Conservation (phyloP, 2,113 vertebrate species). For the Macquaria ambigua region DNA sequence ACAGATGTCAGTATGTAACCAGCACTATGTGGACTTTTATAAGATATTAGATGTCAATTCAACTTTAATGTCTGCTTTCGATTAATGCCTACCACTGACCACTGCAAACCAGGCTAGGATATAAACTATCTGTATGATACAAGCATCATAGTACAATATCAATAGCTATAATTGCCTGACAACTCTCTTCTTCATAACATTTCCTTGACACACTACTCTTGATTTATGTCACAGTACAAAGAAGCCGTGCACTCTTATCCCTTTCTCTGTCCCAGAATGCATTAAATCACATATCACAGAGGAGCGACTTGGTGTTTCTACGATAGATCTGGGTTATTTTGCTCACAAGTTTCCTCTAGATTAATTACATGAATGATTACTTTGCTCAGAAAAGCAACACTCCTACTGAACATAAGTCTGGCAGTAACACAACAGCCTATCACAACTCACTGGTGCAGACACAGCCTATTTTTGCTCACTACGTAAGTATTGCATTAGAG, state of each 20-base stretch:
- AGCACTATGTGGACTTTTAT: not conserved
- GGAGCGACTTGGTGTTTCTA: slow-evolving; percentile 72
- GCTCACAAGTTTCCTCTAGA: slow-evolving; percentile 78
- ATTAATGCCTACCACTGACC: not conserved
- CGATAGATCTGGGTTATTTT: slow-evolving; percentile 80
- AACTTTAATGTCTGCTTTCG: not conserved
- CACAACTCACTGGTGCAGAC: slow-evolving; percentile 77
- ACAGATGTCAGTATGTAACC: not conserved
- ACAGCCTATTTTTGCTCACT: slow-evolving; percentile 69
- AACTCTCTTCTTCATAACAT: slow-evolving; percentile 15
- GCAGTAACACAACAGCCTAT: slow-evolving; percentile 77
- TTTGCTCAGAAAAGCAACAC: slow-evolving; percentile 78
- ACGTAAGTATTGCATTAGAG: slow-evolving; percentile 65
- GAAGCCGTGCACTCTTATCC: slow-evolving; percentile 47
- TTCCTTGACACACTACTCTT: slow-evolving; percentile 46
- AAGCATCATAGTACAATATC: slow-evolving; percentile 21
- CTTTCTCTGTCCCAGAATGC: slow-evolving; percentile 62
- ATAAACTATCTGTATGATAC: not conserved
- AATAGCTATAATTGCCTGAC: slow-evolving; percentile 1
- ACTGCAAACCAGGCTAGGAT: not conserved
- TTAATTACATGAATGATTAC: slow-evolving; percentile 88
- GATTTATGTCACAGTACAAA: slow-evolving; percentile 70
- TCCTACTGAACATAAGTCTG: slow-evolving; percentile 66
- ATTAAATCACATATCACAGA: slow-evolving; percentile 82
- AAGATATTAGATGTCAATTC: not conserved